A percentile compares a stretch with the other conserved stretches of the same genome.
Conservation (phyloP, 2,888 invertebrate species). For the Mactromeris polynyma region DNA sequence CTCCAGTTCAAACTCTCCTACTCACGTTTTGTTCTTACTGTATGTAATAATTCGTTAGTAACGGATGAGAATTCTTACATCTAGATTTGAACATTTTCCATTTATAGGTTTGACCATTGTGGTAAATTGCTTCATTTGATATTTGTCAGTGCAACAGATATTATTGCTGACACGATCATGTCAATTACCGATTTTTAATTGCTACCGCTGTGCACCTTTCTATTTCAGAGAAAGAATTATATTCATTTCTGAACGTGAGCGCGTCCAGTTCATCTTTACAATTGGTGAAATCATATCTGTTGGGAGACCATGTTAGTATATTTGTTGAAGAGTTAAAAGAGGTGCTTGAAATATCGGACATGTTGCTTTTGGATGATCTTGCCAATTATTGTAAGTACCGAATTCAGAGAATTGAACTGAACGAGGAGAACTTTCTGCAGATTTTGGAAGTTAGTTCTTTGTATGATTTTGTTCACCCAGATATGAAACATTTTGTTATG, state of each 20-base stretch:
- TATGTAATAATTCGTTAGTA: no score
- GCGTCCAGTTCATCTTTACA: not conserved
- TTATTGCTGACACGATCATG: no score
- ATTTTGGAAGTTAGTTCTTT: conserved; percentile 15
- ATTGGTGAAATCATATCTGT: not conserved
- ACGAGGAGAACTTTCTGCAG: not conserved
- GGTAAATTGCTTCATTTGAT: not conserved
- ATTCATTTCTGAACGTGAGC: not conserved
- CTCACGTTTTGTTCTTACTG: not conserved
- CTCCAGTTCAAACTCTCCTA: no score
- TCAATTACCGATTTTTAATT: no score
- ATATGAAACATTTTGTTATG: conserved; percentile 6
- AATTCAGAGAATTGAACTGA: not conserved
- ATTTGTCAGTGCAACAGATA: not conserved
- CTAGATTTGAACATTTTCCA: no score
- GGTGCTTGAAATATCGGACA: conserved; percentile 17
- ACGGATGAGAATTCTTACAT: no score
- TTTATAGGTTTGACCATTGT: not conserved
- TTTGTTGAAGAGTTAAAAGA: not conserved
- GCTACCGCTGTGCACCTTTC: no score
- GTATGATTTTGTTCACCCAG: conserved; percentile 8
- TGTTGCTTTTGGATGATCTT: conserved; percentile 7
- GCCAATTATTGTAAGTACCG: conserved; percentile 12
- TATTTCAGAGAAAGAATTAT: not conserved
- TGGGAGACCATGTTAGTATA: not conserved